Evolutionary conservation across 2,113 vertebrate genomes (phyloP).

Genomic region (Syngnathus typhle): DNA sequence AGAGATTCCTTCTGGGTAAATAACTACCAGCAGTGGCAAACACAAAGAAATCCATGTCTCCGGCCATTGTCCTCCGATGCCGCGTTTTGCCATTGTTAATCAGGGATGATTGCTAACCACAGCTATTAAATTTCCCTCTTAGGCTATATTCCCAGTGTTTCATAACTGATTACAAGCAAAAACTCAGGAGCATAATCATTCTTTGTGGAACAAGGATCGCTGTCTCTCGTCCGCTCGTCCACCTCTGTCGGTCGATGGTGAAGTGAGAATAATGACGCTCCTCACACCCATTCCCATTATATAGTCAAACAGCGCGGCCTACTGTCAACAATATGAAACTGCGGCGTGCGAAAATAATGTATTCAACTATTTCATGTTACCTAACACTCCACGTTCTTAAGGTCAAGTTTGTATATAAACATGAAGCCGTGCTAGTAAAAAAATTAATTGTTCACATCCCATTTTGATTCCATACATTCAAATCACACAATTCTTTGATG

Average conservation of each 20-base stretch:
- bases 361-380: neutral
- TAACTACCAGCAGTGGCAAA: slow-evolving; percentile 36
- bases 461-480: neutral
- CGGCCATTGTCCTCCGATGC: slow-evolving; percentile 22
- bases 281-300: neutral
- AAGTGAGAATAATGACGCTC: neutral
- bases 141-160: neutral
- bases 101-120: neutral
- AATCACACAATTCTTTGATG: too few relatives aligned
- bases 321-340: slow-evolving; percentile 15
- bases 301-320: slow-evolving; percentile 50
- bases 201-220: neutral
- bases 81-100: slow-evolving; percentile 36
- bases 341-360: accelerated
- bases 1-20: slow-evolving; percentile 29
- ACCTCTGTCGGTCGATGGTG: slow-evolving; percentile 3
- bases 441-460: neutral
- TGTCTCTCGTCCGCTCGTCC: neutral
- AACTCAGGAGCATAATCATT: neutral
- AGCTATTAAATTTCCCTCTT: neutral
- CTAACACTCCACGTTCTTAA: neutral
- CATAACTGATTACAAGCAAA: neutral
- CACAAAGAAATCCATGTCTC: slow-evolving; percentile 33
- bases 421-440: neutral
- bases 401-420: neutral